Conservation (phyloP, 2,797 vertebrate genomes). For the Carapus acus region DNA sequence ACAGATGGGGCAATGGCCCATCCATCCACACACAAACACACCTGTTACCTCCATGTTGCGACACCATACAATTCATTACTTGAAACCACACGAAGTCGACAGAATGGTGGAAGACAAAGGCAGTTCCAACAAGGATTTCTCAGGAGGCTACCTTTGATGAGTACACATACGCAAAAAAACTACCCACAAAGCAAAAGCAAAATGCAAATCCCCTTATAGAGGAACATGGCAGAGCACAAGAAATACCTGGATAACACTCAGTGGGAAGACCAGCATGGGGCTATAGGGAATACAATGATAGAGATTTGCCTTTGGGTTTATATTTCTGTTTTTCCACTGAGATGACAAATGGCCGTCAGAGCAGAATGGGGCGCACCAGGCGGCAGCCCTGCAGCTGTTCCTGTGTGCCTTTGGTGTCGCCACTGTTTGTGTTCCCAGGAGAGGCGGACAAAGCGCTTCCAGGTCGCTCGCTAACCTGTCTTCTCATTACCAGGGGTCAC, state of each 20-base stretch:
- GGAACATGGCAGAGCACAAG: too few relatives aligned
- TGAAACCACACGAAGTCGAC: conserved; percentile 7
- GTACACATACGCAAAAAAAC: too few relatives aligned
- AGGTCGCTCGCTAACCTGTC: conserved; percentile 57
- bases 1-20: conserved; percentile 19
- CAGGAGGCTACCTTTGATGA: too few relatives aligned
- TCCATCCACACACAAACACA: conserved; percentile 33
- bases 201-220: too few relatives aligned
- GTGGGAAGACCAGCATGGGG: not conserved
- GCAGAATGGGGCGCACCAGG: conserved; percentile 21
- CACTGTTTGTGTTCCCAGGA: conserved; percentile 69
- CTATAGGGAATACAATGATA: conserved; percentile 10
- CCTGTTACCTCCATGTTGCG: conserved; percentile 25
- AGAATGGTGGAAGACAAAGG: not conserved
- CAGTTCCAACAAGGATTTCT: not conserved
- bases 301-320: conserved; percentile 18
- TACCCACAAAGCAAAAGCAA: too few relatives aligned
- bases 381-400: conserved; percentile 55
- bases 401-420: conserved; percentile 46
- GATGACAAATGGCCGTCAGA: conserved; percentile 33
- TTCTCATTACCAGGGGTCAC: conserved; percentile 65
- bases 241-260: too few relatives aligned
- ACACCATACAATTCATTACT: conserved; percentile 3
- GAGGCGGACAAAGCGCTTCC: conserved; percentile 63
- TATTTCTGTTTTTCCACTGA: conserved; percentile 27